Base-by-base conservation (phyloP, 2,888 invertebrate genomes). In the Ashinkailepas kermadecensis region DNA sequence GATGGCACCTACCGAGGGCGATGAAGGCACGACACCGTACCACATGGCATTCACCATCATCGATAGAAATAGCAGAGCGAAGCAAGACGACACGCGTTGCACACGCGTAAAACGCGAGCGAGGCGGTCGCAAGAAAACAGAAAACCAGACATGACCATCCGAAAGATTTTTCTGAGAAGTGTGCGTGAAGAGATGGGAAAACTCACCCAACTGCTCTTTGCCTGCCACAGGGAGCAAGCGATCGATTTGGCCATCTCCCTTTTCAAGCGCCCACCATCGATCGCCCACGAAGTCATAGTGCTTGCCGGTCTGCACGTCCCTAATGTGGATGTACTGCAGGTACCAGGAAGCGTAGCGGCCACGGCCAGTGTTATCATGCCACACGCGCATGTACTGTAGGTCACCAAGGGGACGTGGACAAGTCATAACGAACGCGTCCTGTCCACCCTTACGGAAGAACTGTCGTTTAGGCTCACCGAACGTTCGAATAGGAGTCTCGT, bases 31-130 rank as follows among this genome's bases (percentile, higher is more conserved):
- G 78, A 85, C 83, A 21, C 86, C 87, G 85, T 89, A 90, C 86
- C 88, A 90, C 88, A 90, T 87, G 74, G 89, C 89, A 84, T 89
- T 89, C 18, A 88, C 87, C 82, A 90, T 84, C 89, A 90, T 90
- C 70, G 88, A 87, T 13, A 88, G 85, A 83, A 87, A 88, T 25
- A 90, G 86, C 81, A 90, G 86, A 70, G 88, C 87, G 81, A 89
- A 86, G 83, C 89, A 89, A 83, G 88, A 88, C 21, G 88, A 88
- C 8, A 89, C 87, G 18, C 90, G 86, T 85, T 89, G 88, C 13
- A 87, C 87, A 15, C 89, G 82, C 0, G 89, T 88, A 85, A 89
- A 90, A 25, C 89, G 86, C 80, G 88, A 88, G 80, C 87, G 86
- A 0, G 88, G 88, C 9, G 89, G 89, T 39, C 89, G 86, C 59